These are phyloP conservation scores for Hemichromis elongatus DNA, from an alignment of 2,113 vertebrate genomes.

Conservation along the genomic window DNA sequence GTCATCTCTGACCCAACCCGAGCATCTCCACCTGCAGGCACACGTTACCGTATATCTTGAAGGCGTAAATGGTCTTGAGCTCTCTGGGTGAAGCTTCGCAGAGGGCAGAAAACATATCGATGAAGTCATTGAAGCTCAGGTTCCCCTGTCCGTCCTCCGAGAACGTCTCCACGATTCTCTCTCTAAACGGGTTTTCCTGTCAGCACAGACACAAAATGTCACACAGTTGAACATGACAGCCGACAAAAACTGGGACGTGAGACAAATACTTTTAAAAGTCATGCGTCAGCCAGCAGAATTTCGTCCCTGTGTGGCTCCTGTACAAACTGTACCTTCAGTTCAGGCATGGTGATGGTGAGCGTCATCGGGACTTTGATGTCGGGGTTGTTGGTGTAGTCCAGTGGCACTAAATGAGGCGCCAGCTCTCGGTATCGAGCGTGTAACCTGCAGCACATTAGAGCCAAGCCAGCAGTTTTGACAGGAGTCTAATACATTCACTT, in stretches of 20 bases:
- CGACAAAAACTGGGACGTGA: rapidly evolving
- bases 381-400: conserved; percentile 92
- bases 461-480: not conserved
- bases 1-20: not conserved
- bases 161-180: conserved; percentile 88
- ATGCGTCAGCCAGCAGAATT: not conserved
- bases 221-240: not conserved
- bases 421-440: conserved; percentile 88
- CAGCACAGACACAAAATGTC: not conserved
- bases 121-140: conserved; percentile 94
- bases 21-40: not conserved
- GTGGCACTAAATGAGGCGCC: conserved; percentile 92
- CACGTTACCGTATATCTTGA: conserved; percentile 86
- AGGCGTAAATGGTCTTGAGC: conserved; percentile 94
- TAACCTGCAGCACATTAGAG: conserved; percentile 70
- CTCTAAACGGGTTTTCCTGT: conserved; percentile 94
- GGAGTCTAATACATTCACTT: not conserved
- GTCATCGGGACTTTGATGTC: conserved; percentile 86
- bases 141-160: conserved; percentile 89
- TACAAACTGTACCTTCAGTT: conserved; percentile 81
- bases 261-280: not conserved
- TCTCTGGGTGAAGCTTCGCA: conserved; percentile 93
- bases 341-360: conserved; percentile 93
- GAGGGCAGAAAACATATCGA: conserved; percentile 97
- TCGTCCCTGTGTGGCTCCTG: not conserved